phyloP scores from a whole-genome alignment of 2,888 invertebrate genomes.

The Nephrotoma flavescens region DNA sequence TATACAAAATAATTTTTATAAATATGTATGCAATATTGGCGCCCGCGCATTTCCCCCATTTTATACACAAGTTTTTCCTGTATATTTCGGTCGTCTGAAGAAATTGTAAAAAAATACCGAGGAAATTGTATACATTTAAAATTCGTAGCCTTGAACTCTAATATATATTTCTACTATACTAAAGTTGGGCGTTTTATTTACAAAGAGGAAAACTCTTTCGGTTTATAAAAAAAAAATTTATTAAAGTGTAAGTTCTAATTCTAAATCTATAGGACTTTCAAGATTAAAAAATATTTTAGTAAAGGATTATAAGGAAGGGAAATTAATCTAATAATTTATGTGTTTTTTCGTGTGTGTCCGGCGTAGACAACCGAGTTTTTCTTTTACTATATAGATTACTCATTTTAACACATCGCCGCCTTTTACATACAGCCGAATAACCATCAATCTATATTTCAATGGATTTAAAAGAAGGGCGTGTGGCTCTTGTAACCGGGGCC shows the following conservation, averaged over 20 bases:
- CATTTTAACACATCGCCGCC: not conserved
- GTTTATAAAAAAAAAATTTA: not conserved
- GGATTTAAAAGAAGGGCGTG: constrained; percentile 55
- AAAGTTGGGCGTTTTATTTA: not conserved
- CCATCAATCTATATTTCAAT: constrained; percentile 24
- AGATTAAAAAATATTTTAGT: not conserved
- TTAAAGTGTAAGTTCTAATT: not conserved
- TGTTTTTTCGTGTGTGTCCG: not conserved
- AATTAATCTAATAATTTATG: not conserved
- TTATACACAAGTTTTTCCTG: not conserved
- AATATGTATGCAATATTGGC: not conserved
- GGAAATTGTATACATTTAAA: not conserved
- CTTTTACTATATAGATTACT: not conserved
- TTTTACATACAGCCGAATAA: not conserved
- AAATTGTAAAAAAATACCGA: not conserved
- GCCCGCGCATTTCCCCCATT: not conserved
- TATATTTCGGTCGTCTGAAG: not conserved
- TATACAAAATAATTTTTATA: not conserved
- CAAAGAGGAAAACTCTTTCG: not conserved
- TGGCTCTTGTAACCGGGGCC: constrained; percentile 57
- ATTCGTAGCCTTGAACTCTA: not conserved
- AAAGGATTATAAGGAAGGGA: not conserved
- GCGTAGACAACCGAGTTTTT: not conserved
- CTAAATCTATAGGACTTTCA: not conserved
- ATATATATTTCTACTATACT: not conserved